Percentiles rank a stretch among this genome's conserved stretches.
These are phyloP conservation scores for Jaculus jaculus DNA, from an alignment of 2,113 vertebrate genomes.

Conservation along the genomic window DNA sequence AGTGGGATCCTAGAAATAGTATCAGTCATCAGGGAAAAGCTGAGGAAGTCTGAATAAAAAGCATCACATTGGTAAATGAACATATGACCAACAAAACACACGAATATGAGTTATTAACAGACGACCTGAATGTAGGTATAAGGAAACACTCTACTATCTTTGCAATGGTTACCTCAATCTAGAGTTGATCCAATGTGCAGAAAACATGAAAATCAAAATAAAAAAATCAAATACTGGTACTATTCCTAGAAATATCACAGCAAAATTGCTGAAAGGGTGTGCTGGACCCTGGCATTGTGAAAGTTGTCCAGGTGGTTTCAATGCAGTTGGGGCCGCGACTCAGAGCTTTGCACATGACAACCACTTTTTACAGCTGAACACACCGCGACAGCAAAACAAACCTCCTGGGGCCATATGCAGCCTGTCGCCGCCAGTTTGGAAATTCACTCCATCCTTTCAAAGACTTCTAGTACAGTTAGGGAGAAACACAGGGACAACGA, in stretches of 20 bases:
- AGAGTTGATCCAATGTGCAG: background rate
- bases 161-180: background rate
- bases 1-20: background rate
- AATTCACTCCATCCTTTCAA: conserved; percentile 45
- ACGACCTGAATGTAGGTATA: background rate
- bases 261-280: background rate
- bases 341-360: conserved; percentile 20
- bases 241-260: conserved; percentile 15
- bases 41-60: background rate
- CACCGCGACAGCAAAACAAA: conserved; percentile 54
- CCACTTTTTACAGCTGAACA: conserved; percentile 31
- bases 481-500: background rate
- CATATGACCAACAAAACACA: background rate
- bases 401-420: conserved; percentile 59
- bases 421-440: conserved; percentile 55
- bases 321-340: background rate
- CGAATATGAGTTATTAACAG: background rate
- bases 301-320: conserved; percentile 7
- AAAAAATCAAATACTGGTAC: background rate
- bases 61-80: background rate
- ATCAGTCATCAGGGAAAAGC: background rate
- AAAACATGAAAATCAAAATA: background rate
- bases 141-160: background rate
- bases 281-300: background rate
- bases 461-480: conserved; percentile 12